Conservation (phyloP, 2,797 vertebrate genomes). For the Taeniopygia guttata region DNA sequence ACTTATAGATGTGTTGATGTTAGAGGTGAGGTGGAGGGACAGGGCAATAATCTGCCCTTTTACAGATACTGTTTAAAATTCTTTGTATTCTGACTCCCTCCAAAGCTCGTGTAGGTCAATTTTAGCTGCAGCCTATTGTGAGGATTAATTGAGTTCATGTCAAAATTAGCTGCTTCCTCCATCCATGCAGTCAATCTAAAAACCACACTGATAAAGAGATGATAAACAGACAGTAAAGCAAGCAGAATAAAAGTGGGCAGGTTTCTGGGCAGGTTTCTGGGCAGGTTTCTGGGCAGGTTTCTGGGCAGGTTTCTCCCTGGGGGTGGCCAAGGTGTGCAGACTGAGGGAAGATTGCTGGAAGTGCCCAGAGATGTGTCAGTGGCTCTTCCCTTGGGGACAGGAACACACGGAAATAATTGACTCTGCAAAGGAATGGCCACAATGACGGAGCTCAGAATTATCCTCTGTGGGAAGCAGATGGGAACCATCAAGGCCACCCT, state of each 20-base stretch:
- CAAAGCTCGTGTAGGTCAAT: neutral
- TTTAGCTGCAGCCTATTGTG: neutral
- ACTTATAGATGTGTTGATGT: neutral
- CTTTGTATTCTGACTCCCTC: neutral
- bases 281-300: neutral
- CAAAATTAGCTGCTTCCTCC: neutral
- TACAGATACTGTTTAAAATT: neutral
- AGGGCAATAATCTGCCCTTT: neutral
- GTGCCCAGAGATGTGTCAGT: neutral
- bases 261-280: neutral
- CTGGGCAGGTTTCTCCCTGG: neutral
- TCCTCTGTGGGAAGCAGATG: neutral
- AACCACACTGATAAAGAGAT: neutral
- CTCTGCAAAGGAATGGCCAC: neutral
- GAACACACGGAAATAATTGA: neutral
- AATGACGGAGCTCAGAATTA: neutral
- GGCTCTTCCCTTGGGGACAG: neutral
- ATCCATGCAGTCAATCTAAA: neutral
- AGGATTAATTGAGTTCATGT: neutral
- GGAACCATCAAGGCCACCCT: neutral
- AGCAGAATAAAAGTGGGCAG: neutral
- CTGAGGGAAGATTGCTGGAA: neutral
- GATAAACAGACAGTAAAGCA: neutral
- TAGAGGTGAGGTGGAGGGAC: neutral
- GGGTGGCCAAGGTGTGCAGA: neutral